Base-by-base conservation (phyloP, 2,797 vertebrate genomes). In the Loriculus beryllinus region DNA sequence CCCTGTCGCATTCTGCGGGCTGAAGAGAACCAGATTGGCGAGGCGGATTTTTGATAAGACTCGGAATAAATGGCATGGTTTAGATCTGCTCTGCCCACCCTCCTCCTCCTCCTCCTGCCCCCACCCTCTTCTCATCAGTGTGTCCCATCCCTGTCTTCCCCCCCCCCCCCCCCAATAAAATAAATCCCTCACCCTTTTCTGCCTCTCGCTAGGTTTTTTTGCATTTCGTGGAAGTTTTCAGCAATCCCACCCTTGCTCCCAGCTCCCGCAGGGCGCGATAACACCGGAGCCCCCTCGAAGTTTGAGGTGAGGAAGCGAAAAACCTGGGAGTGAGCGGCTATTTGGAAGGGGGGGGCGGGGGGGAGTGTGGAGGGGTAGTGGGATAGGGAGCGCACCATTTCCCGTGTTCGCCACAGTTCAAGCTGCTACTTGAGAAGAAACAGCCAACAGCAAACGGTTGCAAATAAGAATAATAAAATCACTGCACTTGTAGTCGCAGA, bases 11-110 rank as follows among this genome's bases (percentile, higher is more conserved):
- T 97, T 95, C 96, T 96, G 90, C 77, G 69, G 72, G 37, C 92
- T 92, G 96, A 97, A 96, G 77, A 85, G 93, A 96, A 93, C 92
- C 96, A 96, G 96, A 85, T 89, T 93, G 87, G 69, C 57, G 40
- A 74, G 67, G 60, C 76, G 69, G 84, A 86, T 83, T 85, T 90
- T 92, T 72, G 91, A 96, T 94, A 93, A 92, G 94, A 84, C 84
- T 79, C 64, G 74, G 78, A 94, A 88, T 92, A 92, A 96, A 95
- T 57, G 85, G 88, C 95, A 86, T 90, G 49, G 67, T 63, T 96
- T 87, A 82, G 89, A 91, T 85, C 86, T 93, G 40, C 79, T 86
- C 69, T 88, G 85, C 90, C 86, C 91, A 82, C 33, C 94, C 80
- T 82, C 40, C 65, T 87, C 31, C 79, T 81, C 9, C 42, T 77